Evolutionary conservation across 2,113 vertebrate genomes (phyloP).

Genomic region (Paralichthys olivaceus): DNA sequence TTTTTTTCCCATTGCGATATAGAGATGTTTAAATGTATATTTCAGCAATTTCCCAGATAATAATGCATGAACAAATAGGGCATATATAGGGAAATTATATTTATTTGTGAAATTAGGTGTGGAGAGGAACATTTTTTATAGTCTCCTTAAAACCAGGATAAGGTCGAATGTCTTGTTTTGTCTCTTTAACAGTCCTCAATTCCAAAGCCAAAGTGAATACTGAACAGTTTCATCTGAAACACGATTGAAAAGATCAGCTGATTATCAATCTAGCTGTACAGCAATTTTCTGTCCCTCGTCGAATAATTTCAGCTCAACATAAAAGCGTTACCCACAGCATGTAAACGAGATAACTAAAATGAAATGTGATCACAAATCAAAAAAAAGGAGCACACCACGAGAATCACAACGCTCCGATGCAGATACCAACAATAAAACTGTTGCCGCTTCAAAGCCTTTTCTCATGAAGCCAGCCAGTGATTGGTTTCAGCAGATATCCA

Average conservation of each 20-base stretch:
- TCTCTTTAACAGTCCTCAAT: background rate
- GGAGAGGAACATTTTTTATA: too few relatives aligned
- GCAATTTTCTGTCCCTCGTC: background rate
- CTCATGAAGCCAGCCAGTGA: conserved; percentile 3
- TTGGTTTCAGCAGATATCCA: conserved; percentile 17
- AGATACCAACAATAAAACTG: background rate
- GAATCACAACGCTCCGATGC: background rate
- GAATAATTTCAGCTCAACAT: background rate
- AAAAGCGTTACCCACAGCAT: background rate
- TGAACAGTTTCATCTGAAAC: background rate
- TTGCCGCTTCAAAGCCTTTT: conserved; percentile 3
- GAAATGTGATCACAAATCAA: background rate
- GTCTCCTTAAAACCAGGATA: background rate
- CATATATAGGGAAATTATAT: too few relatives aligned
- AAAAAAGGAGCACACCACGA: background rate
- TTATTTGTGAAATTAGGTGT: too few relatives aligned
- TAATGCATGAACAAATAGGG: too few relatives aligned
- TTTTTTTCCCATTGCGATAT: too few relatives aligned
- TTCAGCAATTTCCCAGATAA: too few relatives aligned
- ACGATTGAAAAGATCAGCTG: background rate
- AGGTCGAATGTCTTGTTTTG: background rate
- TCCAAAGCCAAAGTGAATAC: background rate
- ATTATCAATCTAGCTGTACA: background rate
- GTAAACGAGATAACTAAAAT: conserved; percentile 1
- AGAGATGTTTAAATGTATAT: too few relatives aligned